These are phyloP conservation scores for Ceriagrion tenellum DNA, from an alignment of 2,888 invertebrate genomes.

Conservation along the genomic window DNA sequence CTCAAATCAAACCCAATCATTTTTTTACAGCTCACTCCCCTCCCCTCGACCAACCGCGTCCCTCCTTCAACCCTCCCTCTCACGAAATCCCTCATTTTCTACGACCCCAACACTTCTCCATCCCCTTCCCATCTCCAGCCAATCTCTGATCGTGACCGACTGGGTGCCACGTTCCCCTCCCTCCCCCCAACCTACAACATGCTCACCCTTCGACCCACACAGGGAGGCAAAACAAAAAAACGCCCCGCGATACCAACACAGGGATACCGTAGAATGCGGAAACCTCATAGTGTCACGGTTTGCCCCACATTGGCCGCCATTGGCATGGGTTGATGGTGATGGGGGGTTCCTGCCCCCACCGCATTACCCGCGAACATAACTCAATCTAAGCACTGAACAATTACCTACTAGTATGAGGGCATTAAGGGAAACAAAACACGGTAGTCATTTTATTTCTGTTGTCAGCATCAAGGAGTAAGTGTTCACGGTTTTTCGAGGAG, in stretches of 20 bases:
- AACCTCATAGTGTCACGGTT: background rate
- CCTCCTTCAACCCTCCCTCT: background rate
- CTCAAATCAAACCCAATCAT: background rate
- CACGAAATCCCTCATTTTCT: background rate
- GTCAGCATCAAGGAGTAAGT: too few relatives aligned
- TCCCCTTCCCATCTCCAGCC: background rate
- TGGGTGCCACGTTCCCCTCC: background rate
- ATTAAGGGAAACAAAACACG: background rate
- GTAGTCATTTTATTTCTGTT: too few relatives aligned
- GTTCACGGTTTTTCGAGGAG: too few relatives aligned
- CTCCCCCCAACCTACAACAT: background rate
- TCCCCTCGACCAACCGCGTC: background rate
- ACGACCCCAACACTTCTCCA: background rate
- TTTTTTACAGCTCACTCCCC: background rate
- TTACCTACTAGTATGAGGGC: background rate
- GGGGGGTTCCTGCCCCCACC: background rate
- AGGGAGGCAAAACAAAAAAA: background rate
- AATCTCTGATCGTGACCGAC: background rate
- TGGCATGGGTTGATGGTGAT: background rate
- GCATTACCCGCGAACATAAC: background rate
- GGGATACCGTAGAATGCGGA: conserved; percentile 18
- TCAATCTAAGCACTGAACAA: background rate
- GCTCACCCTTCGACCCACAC: background rate
- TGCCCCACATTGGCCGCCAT: background rate
- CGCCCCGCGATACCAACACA: background rate